These are phyloP conservation scores for Gephyroberyx darwinii DNA, from an alignment of 2,797 vertebrate genomes.

Conservation along the genomic window DNA sequence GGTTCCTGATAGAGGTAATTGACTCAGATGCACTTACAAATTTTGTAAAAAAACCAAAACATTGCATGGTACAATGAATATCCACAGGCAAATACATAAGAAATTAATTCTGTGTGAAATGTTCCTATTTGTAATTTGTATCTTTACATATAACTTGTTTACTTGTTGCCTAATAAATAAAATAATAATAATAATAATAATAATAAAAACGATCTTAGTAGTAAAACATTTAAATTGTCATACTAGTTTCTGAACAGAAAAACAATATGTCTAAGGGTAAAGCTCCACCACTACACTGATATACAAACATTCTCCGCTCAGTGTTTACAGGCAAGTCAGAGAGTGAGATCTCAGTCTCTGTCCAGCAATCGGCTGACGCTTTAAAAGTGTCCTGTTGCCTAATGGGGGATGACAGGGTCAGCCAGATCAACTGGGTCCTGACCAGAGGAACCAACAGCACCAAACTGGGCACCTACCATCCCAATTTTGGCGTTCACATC, in stretches of 20 bases:
- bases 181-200: too few species aligned
- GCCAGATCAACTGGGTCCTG: conserved; percentile 65
- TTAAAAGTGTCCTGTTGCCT: conserved; percentile 53
- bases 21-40: too few species aligned
- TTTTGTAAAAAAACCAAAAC: too few species aligned
- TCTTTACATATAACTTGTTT: too few species aligned
- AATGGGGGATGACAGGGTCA: conserved; percentile 38
- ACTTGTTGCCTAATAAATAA: too few species aligned
- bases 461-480: conserved; percentile 54
- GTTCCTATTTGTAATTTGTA: too few species aligned
- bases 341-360: conserved; percentile 38
- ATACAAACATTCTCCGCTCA: background rate
- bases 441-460: conserved; percentile 35
- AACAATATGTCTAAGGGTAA: background rate
- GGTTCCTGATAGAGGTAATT: too few species aligned
- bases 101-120: too few species aligned
- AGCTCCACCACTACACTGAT: background rate
- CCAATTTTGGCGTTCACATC: conserved; percentile 32
- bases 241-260: background rate
- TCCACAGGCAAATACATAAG: too few species aligned
- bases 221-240: background rate
- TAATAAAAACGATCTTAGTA: too few species aligned
- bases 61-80: too few species aligned
- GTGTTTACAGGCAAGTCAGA: conserved; percentile 51
- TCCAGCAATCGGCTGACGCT: conserved; percentile 7